Conservation (phyloP, 1,140 invertebrate genomes). For the Rhagoletis zephyria region DNA sequence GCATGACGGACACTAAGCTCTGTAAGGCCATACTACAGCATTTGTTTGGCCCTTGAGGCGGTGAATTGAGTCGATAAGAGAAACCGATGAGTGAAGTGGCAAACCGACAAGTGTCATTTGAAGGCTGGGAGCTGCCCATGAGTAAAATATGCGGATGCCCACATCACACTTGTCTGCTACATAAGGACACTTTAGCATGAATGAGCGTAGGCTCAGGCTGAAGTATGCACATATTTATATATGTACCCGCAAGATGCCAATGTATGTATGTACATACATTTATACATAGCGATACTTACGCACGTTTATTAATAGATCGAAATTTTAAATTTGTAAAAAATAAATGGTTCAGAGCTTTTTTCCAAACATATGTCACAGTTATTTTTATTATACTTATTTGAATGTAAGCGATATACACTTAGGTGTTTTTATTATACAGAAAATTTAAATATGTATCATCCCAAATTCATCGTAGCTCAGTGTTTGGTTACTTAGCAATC, state of each 20-base stretch:
- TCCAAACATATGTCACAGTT: too few relatives aligned
- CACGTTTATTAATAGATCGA: too few relatives aligned
- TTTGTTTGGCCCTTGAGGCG: neutral
- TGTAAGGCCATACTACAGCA: neutral
- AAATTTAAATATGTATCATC: too few relatives aligned
- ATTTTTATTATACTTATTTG: too few relatives aligned
- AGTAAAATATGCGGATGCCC: neutral
- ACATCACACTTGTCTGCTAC: neutral
- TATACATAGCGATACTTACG: neutral
- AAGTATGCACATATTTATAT: neutral
- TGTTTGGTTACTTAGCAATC: too few relatives aligned
- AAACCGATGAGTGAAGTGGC: neutral
- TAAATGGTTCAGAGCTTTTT: too few relatives aligned
- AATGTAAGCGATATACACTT: too few relatives aligned
- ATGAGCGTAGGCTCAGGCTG: neutral
- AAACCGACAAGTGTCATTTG: neutral
- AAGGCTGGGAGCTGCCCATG: neutral
- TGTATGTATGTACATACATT: neutral
- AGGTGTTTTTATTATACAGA: too few relatives aligned
- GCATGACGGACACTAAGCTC: neutral
- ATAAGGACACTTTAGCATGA: neutral
- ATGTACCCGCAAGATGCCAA: neutral
- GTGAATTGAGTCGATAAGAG: neutral
- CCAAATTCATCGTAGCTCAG: too few relatives aligned
- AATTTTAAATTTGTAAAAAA: too few relatives aligned